Conservation (phyloP, 1,140 invertebrate species). For the Rhizoglyphus robini region DNA sequence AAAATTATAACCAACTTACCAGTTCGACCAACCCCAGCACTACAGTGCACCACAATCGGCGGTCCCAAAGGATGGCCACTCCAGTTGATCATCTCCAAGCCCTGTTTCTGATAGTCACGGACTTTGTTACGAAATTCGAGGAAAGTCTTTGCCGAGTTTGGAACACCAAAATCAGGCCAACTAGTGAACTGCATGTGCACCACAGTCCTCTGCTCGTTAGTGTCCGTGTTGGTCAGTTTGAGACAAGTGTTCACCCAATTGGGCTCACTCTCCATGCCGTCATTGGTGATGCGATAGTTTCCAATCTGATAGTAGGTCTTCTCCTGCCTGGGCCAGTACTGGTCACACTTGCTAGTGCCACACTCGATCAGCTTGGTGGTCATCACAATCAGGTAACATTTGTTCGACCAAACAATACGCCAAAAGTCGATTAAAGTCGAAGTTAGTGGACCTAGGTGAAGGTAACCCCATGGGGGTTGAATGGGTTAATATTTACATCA, state of each 20-base stretch:
- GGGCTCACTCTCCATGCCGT: constrained; percentile 55
- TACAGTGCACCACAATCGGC: constrained; percentile 89
- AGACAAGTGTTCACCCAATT: constrained; percentile 74
- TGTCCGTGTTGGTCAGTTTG: background rate
- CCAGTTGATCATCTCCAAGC: constrained; percentile 59
- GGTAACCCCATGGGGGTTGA: too few species aligned
- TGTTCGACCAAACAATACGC: constrained; percentile 75
- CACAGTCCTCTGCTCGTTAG: background rate
- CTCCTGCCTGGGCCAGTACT: too few species aligned
- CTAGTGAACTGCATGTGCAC: too few species aligned
- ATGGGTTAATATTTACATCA: too few species aligned
- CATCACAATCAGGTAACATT: constrained; percentile 68
- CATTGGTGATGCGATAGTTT: too few species aligned
- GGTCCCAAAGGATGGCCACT: constrained; percentile 75
- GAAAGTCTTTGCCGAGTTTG: constrained; percentile 61
- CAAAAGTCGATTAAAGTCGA: constrained; percentile 81
- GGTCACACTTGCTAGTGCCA: constrained; percentile 71
- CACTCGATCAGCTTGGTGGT: constrained; percentile 74
- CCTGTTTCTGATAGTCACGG: too few species aligned
- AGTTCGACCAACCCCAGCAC: constrained; percentile 92
- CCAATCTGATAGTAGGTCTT: too few species aligned
- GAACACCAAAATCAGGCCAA: constrained; percentile 40
- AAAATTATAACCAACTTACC: constrained; percentile 36
- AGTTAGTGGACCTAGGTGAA: constrained; percentile 63
- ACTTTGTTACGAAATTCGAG: constrained; percentile 59